Evolutionary conservation across 2,888 invertebrate genomes (phyloP), one percentile per base, ranked within the genome.

Genomic region (Panorpa germanica): DNA sequence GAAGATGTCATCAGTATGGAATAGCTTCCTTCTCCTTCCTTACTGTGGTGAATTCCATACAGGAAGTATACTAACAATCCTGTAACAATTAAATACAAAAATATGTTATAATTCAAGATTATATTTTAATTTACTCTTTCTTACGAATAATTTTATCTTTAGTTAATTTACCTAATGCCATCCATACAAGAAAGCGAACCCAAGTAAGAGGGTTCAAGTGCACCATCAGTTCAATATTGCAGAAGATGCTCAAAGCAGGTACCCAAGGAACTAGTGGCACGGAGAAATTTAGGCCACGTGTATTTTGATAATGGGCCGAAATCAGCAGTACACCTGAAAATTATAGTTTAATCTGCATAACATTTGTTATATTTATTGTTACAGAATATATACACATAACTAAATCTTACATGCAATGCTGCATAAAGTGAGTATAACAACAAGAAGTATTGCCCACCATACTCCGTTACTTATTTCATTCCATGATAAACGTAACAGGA

Each of bases 151-250:
- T 9, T n/a, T 3, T 10, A 12, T 3, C 12, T 25, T 9, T 25
- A 10, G 7, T 25, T 8, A 25, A 10, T 59, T 56, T 52, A 70
- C 85, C 85, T 34, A 83, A 49, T 24, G 74, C 64, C 65, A 86
- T 82, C 86, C 86, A 86, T 25, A 82, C 70, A 40, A 78, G 66
- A 47, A 86, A 85, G 21, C 85, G 61, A 4, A 81, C 57, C 85
- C 85, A 86, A 1, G 85, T 85, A 12, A 81, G 53, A 1, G 70
- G 61, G 38, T 80, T 78, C 30, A 86, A 57, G 42, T 81, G 78
- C 17, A 78, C 69, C 80, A 86, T 85, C 30, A 86, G 62, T 39
- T 73, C 74, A 4, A 85, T 65, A 45, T 86, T 86, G 44, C 75
- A 69, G 39, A 81, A 60, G 35, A 86, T 81, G 42, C 83, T 82